phyloP scores from a whole-genome alignment of 2,113 vertebrate genomes.

The Noturus placidus region DNA sequence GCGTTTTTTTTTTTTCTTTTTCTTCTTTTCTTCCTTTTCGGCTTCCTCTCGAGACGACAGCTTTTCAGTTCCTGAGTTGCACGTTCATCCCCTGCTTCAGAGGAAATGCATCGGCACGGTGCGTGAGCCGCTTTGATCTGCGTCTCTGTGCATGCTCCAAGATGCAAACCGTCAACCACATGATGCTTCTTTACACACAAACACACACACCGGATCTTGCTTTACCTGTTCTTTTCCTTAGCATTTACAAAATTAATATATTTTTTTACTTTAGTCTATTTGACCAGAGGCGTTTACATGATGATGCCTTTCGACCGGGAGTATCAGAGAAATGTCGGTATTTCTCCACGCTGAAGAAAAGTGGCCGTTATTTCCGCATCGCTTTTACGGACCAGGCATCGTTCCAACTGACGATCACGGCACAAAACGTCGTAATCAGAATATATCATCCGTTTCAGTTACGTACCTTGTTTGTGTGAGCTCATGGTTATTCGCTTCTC shows the following conservation, averaged over 20 bases:
- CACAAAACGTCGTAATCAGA: neutral
- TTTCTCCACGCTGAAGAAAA: neutral
- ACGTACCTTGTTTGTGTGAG: neutral
- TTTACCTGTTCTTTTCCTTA: neutral
- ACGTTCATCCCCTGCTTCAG: conserved; percentile 16
- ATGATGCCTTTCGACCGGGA: neutral
- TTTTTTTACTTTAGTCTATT: conserved; percentile 14
- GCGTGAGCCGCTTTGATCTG: conserved; percentile 36
- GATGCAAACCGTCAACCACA: conserved; percentile 8
- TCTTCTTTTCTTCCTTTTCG: neutral
- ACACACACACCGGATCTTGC: conserved; percentile 14
- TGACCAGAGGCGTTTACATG: neutral
- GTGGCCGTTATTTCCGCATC: neutral
- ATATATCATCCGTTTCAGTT: neutral
- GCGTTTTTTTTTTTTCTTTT: neutral
- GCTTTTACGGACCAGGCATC: neutral
- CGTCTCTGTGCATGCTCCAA: neutral
- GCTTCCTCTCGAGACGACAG: conserved; percentile 45
- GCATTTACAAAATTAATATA: neutral
- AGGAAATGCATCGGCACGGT: conserved; percentile 49
- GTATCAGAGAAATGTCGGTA: neutral
- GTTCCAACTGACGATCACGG: neutral
- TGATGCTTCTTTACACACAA: neutral
- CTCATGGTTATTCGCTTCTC: too few relatives aligned
- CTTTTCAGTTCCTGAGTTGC: conserved; percentile 55